Conservation (phyloP, 2,888 invertebrate species). For the Myopa tessellatipennis region DNA sequence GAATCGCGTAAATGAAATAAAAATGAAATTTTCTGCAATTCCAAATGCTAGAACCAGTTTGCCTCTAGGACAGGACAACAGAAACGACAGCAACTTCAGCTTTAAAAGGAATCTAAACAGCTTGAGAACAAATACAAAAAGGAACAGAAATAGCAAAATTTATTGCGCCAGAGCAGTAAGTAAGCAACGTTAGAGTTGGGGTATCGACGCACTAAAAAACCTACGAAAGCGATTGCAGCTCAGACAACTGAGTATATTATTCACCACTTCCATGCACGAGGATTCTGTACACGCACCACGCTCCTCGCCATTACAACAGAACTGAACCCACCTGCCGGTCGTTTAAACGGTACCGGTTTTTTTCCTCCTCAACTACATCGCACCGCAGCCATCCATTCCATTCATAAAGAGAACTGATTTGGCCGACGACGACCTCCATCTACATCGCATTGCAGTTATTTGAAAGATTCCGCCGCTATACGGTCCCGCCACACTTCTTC, state of each 20-base stretch:
- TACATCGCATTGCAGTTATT: background rate
- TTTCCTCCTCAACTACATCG: background rate
- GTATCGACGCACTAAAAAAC: no score
- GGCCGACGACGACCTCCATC: background rate
- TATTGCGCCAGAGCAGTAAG: background rate
- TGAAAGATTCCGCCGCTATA: background rate
- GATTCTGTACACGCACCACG: no score
- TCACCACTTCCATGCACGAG: background rate
- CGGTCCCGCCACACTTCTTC: background rate
- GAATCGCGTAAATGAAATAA: background rate
- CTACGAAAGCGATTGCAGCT: no score
- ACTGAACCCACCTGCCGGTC: background rate
- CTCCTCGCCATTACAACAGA: no score
- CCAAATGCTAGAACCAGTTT: slow-evolving; percentile 41
- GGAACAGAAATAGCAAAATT: slow-evolving; percentile 2
- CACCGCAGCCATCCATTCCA: background rate
- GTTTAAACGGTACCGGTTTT: background rate
- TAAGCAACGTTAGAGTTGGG: background rate
- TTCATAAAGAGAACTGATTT: background rate
- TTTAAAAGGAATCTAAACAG: background rate
- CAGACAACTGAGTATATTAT: background rate
- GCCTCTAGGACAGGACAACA: slow-evolving; percentile 43
- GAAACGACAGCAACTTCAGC: background rate
- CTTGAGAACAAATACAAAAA: slow-evolving; percentile 15
- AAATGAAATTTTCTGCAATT: slow-evolving; percentile 14